Conservation (phyloP, 2,113 vertebrate genomes). For the Scolopax mira region DNA sequence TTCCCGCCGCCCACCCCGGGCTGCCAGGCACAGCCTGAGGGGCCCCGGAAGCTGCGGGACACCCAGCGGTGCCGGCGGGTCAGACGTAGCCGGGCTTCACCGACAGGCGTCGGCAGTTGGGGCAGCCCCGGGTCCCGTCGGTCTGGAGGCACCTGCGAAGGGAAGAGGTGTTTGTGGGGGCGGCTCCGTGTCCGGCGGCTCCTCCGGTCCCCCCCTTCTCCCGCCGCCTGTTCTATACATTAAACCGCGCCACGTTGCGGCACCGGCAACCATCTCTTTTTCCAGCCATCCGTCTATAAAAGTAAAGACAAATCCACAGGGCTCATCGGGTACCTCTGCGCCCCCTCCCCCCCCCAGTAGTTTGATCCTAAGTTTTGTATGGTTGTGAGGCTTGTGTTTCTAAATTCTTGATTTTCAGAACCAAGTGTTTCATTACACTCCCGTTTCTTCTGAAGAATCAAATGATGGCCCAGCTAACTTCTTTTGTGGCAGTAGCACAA, state of each 20-base stretch:
- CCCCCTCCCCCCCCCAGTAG: fast-evolving
- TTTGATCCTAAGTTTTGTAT: not conserved
- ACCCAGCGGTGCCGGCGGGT: not conserved
- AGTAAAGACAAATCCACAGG: fast-evolving
- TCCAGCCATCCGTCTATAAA: fast-evolving
- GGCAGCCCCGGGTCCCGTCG: constrained; percentile 89
- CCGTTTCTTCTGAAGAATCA: not conserved
- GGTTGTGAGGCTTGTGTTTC: not conserved
- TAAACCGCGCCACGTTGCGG: fast-evolving
- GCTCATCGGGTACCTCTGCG: fast-evolving
- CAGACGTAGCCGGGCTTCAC: constrained; percentile 97
- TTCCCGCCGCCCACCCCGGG: too few relatives aligned
- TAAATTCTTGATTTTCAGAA: not conserved
- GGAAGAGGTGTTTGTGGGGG: not conserved
- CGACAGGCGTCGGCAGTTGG: constrained; percentile 90
- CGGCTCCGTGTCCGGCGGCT: not conserved
- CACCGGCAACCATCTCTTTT: fast-evolving
- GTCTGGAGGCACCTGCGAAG: constrained; percentile 89
- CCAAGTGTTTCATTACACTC: not conserved
- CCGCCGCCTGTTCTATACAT: fast-evolving
- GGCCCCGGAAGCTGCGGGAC: not conserved
- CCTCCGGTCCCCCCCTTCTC: not conserved
- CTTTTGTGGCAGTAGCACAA: fast-evolving
- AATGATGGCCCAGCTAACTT: not conserved
- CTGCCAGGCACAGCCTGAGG: not conserved